phyloP scores from a whole-genome alignment of 2,888 invertebrate species.

The Leucoptera coffeella region DNA sequence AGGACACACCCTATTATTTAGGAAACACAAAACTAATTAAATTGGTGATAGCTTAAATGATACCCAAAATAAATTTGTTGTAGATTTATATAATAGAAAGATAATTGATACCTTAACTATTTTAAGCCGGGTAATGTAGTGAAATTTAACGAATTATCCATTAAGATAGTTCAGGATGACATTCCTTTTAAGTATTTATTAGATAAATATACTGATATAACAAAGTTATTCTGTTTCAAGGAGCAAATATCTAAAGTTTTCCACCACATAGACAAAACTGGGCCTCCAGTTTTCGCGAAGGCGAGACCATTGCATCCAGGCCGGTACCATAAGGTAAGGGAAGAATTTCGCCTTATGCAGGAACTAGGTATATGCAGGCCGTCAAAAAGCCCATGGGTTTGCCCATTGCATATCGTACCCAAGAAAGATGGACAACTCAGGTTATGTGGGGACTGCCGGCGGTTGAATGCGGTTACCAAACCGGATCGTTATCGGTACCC shows the following conservation, averaged over 20 bases:
- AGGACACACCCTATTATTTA: no score
- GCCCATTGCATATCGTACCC: slow-evolving; percentile 11
- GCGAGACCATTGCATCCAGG: slow-evolving; percentile 5
- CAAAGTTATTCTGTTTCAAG: neutral
- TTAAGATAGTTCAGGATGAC: neutral
- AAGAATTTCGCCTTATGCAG: slow-evolving; percentile 9
- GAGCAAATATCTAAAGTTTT: slow-evolving; percentile 1
- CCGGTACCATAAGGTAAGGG: slow-evolving; percentile 1
- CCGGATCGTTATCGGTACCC: slow-evolving; percentile 10
- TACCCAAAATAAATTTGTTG: slow-evolving; percentile 2
- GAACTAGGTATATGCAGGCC: slow-evolving; percentile 14
- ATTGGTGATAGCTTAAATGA: no score
- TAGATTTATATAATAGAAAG: slow-evolving; percentile 3
- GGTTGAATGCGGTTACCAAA: slow-evolving; percentile 5
- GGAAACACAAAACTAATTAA: no score
- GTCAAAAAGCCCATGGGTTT: slow-evolving; percentile 12
- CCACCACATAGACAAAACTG: slow-evolving; percentile 7
- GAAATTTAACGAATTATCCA: neutral
- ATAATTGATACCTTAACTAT: slow-evolving; percentile 3
- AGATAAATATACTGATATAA: neutral
- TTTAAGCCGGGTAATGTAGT: neutral
- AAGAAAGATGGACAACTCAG: no score
- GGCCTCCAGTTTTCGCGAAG: slow-evolving; percentile 6
- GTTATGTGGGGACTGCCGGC: slow-evolving; percentile 17
- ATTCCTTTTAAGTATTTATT: neutral